Conservation (phyloP, 2,113 vertebrate genomes). For the Gopherus evgoodei region DNA sequence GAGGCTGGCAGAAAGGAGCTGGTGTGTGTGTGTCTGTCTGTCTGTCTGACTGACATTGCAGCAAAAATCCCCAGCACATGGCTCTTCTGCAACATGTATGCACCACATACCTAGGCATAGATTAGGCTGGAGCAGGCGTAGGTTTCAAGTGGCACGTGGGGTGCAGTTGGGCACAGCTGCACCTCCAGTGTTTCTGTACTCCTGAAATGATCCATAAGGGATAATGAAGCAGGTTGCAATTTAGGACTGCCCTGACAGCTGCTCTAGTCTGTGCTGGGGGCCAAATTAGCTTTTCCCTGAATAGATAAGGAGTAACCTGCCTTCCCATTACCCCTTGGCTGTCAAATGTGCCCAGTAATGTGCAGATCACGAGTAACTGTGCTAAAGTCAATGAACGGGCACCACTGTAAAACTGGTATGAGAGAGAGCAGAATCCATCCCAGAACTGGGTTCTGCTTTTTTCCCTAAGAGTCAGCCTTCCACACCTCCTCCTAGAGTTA, state of each 20-base stretch:
- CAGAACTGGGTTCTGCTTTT: not conserved
- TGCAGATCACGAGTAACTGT: not conserved
- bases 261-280: not conserved
- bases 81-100: not conserved
- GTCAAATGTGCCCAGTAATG: not conserved
- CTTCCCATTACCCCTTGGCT: not conserved
- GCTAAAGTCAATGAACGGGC: not conserved
- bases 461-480: not conserved
- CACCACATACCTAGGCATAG: not conserved
- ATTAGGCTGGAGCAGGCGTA: fast-evolving
- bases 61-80: not conserved
- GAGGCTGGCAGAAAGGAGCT: not conserved
- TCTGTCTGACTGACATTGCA: not conserved
- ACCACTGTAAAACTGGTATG: not conserved
- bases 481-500: not conserved
- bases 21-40: not conserved
- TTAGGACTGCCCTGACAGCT: not conserved
- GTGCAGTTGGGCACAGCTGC: not conserved
- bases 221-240: not conserved
- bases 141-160: not conserved
- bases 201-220: not conserved
- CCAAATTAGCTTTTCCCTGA: not conserved
- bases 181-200: not conserved
- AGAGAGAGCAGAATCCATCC: not conserved
- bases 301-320: not conserved